Evolutionary conservation across 2,888 invertebrate species (phyloP).

Genomic region (Bellardia pandia): DNA sequence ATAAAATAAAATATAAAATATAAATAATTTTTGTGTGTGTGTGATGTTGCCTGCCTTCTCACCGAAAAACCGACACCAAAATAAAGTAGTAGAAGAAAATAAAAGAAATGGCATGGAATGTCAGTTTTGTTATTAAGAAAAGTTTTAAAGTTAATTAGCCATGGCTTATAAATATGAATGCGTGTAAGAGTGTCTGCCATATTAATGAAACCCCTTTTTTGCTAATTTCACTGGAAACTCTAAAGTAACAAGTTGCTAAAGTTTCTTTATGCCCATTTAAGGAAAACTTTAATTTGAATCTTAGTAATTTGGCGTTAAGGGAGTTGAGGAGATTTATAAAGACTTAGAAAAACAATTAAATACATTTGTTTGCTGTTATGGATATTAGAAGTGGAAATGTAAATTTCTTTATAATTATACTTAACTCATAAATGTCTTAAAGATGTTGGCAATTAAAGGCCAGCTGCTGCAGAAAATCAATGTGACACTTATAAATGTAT

Average conservation of each 20-base stretch:
- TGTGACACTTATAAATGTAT: no score
- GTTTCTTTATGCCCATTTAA: neutral
- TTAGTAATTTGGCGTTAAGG: no score
- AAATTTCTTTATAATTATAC: no score
- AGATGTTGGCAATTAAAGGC: no score
- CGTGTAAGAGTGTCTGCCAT: constrained; percentile 8
- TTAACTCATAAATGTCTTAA: no score
- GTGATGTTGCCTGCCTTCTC: constrained; percentile 14
- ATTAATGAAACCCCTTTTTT: neutral
- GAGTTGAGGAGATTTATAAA: no score
- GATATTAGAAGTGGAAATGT: no score
- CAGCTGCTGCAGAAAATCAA: no score
- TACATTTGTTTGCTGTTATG: no score
- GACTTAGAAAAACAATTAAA: no score
- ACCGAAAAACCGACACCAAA: neutral
- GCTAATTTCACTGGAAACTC: neutral
- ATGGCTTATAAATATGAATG: constrained; percentile 33
- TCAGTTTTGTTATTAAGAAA: constrained; percentile 48
- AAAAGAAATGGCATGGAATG: constrained; percentile 10
- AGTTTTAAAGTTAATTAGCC: constrained; percentile 63
- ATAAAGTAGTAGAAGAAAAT: constrained; percentile 10
- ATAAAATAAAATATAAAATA: constrained; percentile 34
- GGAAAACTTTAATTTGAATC: neutral
- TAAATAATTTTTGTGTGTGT: neutral
- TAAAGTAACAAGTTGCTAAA: constrained; percentile 2